These are phyloP conservation scores for Hirtodrosophila trivittata DNA, from an alignment of 2,888 invertebrate species.

Conservation along the genomic window DNA sequence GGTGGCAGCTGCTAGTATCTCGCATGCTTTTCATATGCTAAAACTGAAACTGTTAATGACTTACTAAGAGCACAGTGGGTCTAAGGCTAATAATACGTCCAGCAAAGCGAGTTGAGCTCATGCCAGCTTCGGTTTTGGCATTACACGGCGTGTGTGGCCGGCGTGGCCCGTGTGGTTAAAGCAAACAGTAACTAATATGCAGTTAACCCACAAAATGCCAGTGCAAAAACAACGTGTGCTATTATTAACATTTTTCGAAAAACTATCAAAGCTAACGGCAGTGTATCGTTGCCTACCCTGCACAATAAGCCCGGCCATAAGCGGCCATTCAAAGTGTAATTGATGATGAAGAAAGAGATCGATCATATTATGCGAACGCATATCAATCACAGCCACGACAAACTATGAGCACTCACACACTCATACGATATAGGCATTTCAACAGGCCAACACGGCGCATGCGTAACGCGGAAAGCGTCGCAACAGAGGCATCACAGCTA, in stretches of 20 bases:
- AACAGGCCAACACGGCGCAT: constrained; percentile 55
- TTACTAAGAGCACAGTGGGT: constrained; percentile 32
- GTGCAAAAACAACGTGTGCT: constrained; percentile 62
- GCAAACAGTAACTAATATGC: constrained; percentile 72
- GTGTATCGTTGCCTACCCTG: constrained; percentile 9
- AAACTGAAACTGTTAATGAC: constrained; percentile 55
- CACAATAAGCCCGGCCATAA: constrained; percentile 63
- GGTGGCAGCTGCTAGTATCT: constrained; percentile 10
- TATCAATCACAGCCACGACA: constrained; percentile 77
- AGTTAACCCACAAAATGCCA: constrained; percentile 75
- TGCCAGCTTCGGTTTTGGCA: constrained; percentile 24
- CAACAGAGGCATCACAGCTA: constrained; percentile 57
- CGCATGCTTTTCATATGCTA: constrained; percentile 35
- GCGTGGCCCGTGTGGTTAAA: constrained; percentile 58
- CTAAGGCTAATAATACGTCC: constrained; percentile 54
- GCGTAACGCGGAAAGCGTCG: constrained; percentile 73
- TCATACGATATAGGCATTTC: constrained; percentile 25
- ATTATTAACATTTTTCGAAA: constrained; percentile 61
- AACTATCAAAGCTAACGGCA: constrained; percentile 62
- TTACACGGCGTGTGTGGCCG: constrained; percentile 17
- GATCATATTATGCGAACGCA: constrained; percentile 77
- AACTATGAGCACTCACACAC: constrained; percentile 53
- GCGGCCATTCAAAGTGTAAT: constrained; percentile 70
- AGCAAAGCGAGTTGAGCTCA: constrained; percentile 22
- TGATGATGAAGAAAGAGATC: constrained; percentile 79